phyloP scores from a whole-genome alignment of 2,113 vertebrate genomes.

The Anguilla rostrata region DNA sequence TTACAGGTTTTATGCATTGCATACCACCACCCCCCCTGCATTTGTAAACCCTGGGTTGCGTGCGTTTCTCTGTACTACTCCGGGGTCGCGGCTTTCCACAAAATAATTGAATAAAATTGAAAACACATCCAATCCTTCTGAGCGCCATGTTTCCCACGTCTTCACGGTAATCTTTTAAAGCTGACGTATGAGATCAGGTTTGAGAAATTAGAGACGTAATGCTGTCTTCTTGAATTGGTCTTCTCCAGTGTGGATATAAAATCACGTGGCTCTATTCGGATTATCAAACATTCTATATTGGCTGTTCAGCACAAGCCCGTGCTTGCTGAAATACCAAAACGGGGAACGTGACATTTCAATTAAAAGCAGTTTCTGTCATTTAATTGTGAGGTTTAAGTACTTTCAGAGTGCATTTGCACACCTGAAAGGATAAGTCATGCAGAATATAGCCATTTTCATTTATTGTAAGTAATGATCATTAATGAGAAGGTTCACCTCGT shows the following conservation, averaged over 20 bases:
- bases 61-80: neutral
- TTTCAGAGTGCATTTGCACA: neutral
- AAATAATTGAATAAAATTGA: neutral
- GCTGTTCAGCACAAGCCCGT: neutral
- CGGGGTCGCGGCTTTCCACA: neutral
- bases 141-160: too few species aligned
- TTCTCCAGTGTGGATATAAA: neutral
- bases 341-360: neutral
- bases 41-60: neutral
- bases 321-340: neutral
- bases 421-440: too few species aligned
- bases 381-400: neutral
- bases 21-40: neutral
- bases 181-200: too few species aligned
- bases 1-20: neutral
- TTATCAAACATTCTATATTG: neutral
- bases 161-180: too few species aligned
- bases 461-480: too few species aligned
- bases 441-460: too few species aligned
- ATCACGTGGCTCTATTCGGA: neutral
- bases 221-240: neutral
- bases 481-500: neutral
- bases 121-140: neutral
- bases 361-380: neutral
- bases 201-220: too few species aligned